Evolutionary conservation across 2,113 vertebrate genomes (phyloP).

Genomic region (Pedionomus torquatus): DNA sequence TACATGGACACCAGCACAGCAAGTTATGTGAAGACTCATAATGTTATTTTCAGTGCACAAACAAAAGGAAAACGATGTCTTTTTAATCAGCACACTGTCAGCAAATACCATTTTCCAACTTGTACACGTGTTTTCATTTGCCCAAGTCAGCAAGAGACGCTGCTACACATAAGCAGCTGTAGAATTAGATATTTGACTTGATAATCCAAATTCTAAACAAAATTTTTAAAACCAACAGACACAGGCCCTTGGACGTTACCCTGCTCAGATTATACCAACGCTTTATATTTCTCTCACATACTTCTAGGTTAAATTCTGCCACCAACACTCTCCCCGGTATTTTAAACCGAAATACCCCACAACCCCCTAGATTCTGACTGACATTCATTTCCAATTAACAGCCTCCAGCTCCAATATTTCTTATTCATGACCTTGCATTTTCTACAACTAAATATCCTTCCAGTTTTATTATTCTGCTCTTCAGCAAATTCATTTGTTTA

Average conservation of each 20-base stretch:
- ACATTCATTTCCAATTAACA: constrained; percentile 30
- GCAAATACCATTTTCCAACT: background rate
- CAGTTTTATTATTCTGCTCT: background rate
- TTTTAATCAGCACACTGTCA: background rate
- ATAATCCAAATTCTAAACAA: background rate
- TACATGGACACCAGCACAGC: background rate
- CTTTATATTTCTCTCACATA: background rate
- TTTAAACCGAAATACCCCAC: background rate
- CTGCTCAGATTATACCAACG: background rate
- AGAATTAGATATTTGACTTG: background rate
- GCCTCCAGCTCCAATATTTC: background rate
- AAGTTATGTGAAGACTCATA: background rate
- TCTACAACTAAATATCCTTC: background rate
- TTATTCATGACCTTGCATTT: background rate
- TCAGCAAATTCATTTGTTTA: background rate
- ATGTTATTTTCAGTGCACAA: background rate
- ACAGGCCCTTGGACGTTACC: background rate
- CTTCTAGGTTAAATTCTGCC: background rate
- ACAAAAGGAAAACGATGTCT: background rate
- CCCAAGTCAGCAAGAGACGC: background rate
- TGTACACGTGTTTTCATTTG: accelerated
- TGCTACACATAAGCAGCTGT: background rate
- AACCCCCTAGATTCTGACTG: background rate
- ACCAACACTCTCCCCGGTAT: background rate
- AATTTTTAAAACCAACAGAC: background rate